Evolutionary conservation across 2,888 invertebrate species (phyloP).

Genomic region (Meloe dianella): DNA sequence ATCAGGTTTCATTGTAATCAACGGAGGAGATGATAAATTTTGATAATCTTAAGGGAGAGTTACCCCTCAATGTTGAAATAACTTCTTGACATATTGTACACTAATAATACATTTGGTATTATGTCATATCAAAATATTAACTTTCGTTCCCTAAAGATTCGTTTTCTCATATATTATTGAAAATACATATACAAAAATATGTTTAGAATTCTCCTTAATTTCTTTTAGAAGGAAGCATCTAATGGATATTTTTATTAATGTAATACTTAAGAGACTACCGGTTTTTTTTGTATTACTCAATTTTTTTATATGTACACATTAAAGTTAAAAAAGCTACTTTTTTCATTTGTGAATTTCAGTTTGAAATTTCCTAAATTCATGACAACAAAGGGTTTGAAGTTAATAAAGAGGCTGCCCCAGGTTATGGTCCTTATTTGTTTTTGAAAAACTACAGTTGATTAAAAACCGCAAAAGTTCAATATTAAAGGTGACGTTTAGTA

Average conservation of each 20-base stretch:
- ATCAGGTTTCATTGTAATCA: not conserved
- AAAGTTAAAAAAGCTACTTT: not conserved
- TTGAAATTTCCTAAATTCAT: not conserved
- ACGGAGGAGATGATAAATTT: not conserved
- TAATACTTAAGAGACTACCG: not conserved
- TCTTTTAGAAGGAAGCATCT: not conserved
- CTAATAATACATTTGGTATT: not conserved
- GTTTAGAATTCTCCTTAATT: too few relatives aligned
- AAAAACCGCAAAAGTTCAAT: not conserved
- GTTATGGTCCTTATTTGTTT: not conserved
- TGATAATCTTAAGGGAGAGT: not conserved
- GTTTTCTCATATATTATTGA: not conserved
- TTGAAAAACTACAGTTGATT: not conserved
- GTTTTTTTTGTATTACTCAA: too few relatives aligned
- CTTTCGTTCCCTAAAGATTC: not conserved
- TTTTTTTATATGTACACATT: not conserved
- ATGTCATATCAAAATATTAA: slow-evolving; percentile 3
- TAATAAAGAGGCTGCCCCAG: not conserved
- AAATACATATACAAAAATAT: not conserved
- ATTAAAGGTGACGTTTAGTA: not conserved
- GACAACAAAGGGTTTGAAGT: not conserved
- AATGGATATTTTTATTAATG: not conserved
- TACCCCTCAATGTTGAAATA: not conserved
- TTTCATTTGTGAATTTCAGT: not conserved
- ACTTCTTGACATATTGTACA: not conserved